Evolutionary conservation across 2,797 vertebrate species (phyloP).

Genomic region (Danio tinwini): DNA sequence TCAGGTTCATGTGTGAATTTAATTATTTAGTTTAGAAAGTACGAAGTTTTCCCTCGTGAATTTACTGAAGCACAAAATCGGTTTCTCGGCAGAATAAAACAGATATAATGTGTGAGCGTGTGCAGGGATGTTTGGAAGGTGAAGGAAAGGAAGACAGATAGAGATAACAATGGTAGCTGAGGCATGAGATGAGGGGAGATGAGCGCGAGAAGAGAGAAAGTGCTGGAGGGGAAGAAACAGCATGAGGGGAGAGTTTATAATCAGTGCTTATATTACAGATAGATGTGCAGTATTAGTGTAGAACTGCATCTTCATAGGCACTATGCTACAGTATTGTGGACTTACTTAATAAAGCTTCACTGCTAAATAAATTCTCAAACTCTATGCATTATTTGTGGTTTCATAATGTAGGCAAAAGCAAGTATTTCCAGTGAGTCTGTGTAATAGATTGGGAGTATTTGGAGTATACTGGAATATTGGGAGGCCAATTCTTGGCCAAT

Average conservation of each 20-base stretch:
- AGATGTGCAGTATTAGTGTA: conserved; percentile 29
- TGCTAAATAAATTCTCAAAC: neutral
- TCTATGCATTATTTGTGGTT: too few relatives aligned
- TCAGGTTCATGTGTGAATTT: neutral
- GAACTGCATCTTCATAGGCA: conserved; percentile 20
- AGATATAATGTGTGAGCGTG: conserved; percentile 3
- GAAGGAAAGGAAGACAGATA: conserved; percentile 36
- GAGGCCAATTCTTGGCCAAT: too few relatives aligned
- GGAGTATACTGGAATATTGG: too few relatives aligned
- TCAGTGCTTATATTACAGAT: conserved; percentile 44
- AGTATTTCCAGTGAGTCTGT: too few relatives aligned
- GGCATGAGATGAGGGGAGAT: conserved; percentile 52
- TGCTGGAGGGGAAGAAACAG: conserved; percentile 37
- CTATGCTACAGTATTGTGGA: neutral
- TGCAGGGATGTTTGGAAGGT: conserved; percentile 15
- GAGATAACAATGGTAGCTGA: conserved; percentile 51
- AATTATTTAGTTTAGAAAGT: conserved; percentile 19
- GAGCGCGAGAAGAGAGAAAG: conserved; percentile 25
- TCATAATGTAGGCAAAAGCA: too few relatives aligned
- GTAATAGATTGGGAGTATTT: too few relatives aligned
- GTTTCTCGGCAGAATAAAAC: neutral
- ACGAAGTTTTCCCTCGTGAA: neutral
- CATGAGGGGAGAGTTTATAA: conserved; percentile 57
- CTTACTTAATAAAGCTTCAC: neutral
- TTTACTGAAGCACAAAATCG: conserved; percentile 1